Percentiles rank a stretch among this genome's conserved stretches.
phyloP scores from a whole-genome alignment of 2,113 vertebrate species.

The Eurypyga helias region DNA sequence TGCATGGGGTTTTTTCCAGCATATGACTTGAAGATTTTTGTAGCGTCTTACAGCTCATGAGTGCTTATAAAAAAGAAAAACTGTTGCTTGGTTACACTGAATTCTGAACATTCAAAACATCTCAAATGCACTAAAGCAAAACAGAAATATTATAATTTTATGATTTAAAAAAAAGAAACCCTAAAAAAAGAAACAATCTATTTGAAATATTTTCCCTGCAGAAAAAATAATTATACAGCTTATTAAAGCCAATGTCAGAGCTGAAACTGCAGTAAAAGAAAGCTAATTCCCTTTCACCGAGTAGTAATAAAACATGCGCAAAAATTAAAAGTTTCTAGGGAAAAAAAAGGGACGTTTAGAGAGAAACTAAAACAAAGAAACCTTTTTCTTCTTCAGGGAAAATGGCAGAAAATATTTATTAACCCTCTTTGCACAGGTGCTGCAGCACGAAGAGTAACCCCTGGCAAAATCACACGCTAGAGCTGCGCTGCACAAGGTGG shows the following conservation, averaged over 20 bases:
- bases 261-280: slow-evolving; percentile 27
- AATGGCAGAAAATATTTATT: not conserved
- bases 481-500: accelerated
- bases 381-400: not conserved
- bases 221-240: slow-evolving; percentile 31
- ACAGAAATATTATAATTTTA: slow-evolving; percentile 16
- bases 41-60: not conserved
- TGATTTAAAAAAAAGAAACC: not conserved
- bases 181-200: slow-evolving; percentile 14
- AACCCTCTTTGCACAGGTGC: not conserved
- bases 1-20: not conserved
- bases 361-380: slow-evolving; percentile 22
- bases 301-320: not conserved
- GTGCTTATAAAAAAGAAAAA: not conserved
- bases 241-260: slow-evolving; percentile 41
- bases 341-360: not conserved
- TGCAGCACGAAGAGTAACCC: not conserved
- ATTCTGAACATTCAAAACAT: slow-evolving; percentile 29
- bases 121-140: slow-evolving; percentile 6
- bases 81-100: slow-evolving; percentile 20
- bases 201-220: slow-evolving; percentile 31
- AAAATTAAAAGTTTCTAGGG: slow-evolving; percentile 43
- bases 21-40: not conserved
- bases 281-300: slow-evolving; percentile 19
- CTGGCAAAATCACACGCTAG: not conserved